A percentile compares a stretch with the other conserved stretches of the same genome.
Conservation (phyloP, 1,140 invertebrate species). For the Mizuhopecten yessoensis region DNA sequence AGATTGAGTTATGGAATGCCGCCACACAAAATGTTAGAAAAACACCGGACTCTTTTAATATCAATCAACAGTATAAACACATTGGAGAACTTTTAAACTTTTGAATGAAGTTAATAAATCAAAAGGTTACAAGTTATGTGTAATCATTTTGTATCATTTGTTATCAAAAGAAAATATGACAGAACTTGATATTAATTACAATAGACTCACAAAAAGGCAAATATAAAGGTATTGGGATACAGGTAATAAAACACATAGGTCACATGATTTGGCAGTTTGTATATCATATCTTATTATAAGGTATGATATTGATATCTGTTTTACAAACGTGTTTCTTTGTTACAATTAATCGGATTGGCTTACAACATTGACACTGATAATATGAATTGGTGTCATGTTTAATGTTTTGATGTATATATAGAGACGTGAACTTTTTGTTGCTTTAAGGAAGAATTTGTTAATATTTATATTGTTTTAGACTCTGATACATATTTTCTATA, state of each 20-base stretch:
- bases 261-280: background rate
- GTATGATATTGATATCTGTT: background rate
- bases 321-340: slow-evolving; percentile 28
- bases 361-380: background rate
- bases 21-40: background rate
- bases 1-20: background rate
- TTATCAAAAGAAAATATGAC: background rate
- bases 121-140: slow-evolving; percentile 23
- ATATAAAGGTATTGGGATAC: no score
- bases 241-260: background rate
- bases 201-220: background rate
- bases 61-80: background rate
- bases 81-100: background rate
- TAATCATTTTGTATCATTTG: background rate
- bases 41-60: no score
- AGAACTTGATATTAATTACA: background rate
- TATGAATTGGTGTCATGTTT: background rate
- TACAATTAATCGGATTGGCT: background rate
- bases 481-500: background rate
- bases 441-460: background rate
- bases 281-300: background rate
- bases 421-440: background rate
- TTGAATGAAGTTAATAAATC: background rate
- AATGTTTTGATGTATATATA: background rate
- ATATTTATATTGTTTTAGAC: background rate